phyloP scores from a whole-genome alignment of 2,113 vertebrate genomes.

The Struthidea cinerea region DNA sequence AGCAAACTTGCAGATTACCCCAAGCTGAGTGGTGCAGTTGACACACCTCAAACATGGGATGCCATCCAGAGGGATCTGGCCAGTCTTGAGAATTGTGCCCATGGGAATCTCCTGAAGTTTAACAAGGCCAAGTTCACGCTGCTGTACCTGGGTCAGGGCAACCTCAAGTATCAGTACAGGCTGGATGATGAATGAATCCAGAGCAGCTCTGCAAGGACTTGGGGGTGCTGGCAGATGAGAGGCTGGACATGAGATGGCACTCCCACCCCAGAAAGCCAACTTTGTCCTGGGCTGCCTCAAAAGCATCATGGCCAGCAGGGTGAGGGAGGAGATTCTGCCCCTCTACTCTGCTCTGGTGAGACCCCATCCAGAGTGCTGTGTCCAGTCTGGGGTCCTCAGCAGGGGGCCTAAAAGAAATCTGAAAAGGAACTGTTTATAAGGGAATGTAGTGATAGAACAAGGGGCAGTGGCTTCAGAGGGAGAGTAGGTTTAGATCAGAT shows the following conservation, averaged over 20 bases:
- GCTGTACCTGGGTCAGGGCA: background rate
- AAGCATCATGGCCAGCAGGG: rapidly evolving
- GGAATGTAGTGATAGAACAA: background rate
- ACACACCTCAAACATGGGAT: background rate
- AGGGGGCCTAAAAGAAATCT: background rate
- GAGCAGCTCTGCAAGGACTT: background rate
- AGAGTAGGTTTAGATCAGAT: background rate
- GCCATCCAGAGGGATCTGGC: background rate
- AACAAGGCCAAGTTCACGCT: background rate
- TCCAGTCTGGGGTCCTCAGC: background rate
- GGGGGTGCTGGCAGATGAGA: background rate
- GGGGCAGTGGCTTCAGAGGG: background rate
- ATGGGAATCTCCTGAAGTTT: background rate
- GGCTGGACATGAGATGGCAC: background rate
- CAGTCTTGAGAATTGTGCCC: background rate
- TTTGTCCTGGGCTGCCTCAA: background rate
- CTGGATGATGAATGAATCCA: background rate
- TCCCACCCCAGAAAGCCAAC: background rate
- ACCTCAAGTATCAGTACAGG: background rate
- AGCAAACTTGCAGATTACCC: background rate
- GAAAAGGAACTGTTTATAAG: background rate
- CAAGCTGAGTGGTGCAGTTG: background rate
- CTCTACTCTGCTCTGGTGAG: background rate
- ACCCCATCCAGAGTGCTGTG: rapidly evolving
- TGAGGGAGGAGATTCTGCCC: background rate